These are phyloP conservation scores for Hesperia comma DNA, from an alignment of 2,888 invertebrate species.

Conservation along the genomic window DNA sequence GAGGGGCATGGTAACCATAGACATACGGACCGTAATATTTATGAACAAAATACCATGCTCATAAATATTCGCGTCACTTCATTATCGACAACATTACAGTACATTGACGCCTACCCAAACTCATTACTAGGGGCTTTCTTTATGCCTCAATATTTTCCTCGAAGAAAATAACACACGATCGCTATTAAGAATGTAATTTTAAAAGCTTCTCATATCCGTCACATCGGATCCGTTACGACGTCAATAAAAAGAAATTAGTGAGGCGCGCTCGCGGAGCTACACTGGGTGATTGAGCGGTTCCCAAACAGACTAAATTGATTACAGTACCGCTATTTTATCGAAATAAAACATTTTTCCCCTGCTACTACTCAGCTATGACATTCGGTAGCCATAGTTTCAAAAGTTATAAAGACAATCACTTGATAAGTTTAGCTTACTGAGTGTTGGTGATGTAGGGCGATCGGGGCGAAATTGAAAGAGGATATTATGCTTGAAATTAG, in stretches of 20 bases:
- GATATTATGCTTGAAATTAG: no score
- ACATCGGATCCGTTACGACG: conserved; percentile 1
- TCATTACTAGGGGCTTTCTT: neutral
- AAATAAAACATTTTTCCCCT: no score
- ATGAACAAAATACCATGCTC: no score
- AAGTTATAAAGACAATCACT: no score
- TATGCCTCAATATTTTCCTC: neutral
- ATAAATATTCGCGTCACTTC: neutral
- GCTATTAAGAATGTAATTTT: conserved; percentile 4
- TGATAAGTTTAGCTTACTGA: no score
- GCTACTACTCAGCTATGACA: no score
- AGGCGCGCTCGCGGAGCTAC: neutral
- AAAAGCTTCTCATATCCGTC: conserved; percentile 11
- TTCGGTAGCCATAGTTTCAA: no score
- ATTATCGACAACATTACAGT: neutral
- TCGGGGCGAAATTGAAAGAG: no score
- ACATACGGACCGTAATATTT: no score
- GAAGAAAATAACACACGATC: neutral
- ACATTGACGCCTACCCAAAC: neutral
- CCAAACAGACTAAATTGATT: neutral
- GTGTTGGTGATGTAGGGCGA: no score
- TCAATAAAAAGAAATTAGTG: neutral
- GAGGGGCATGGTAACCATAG: no score
- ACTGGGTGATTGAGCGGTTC: neutral
- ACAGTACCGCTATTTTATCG: no score